These are phyloP conservation scores for Indri indri DNA, from an alignment of 2,113 vertebrate species.

Conservation along the genomic window DNA sequence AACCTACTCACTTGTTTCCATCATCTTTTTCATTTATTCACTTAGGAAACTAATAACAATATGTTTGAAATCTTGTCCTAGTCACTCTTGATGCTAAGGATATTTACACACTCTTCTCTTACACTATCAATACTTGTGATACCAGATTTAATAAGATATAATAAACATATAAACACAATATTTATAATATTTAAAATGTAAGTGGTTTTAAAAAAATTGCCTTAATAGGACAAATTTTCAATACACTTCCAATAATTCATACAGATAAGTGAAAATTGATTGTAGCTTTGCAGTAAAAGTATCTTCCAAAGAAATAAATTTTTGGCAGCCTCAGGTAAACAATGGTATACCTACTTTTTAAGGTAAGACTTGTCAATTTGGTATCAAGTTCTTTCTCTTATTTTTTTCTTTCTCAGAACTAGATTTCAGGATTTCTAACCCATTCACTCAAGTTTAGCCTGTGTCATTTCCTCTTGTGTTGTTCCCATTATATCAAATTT, in stretches of 20 bases:
- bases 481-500: constrained; percentile 83
- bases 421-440: constrained; percentile 70
- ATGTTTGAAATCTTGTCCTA: neutral
- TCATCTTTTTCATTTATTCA: neutral
- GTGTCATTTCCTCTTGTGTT: constrained; percentile 81
- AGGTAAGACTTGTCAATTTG: neutral
- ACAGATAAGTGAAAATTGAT: constrained; percentile 14
- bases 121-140: neutral
- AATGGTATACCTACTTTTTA: neutral
- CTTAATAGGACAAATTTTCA: neutral
- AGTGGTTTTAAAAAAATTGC: neutral
- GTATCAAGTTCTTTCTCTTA: neutral
- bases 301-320: neutral
- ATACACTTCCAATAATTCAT: neutral
- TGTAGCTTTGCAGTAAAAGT: neutral
- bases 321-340: neutral
- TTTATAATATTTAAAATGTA: neutral
- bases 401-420: constrained; percentile 50
- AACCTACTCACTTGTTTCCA: neutral
- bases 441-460: constrained; percentile 74
- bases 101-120: neutral
- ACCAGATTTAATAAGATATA: neutral
- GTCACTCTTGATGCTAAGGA: neutral
- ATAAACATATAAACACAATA: neutral
- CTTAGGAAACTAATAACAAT: neutral